These are phyloP conservation scores for Meloidogyne chitwoodi DNA, from an alignment of 1,140 invertebrate genomes.

Conservation along the genomic window DNA sequence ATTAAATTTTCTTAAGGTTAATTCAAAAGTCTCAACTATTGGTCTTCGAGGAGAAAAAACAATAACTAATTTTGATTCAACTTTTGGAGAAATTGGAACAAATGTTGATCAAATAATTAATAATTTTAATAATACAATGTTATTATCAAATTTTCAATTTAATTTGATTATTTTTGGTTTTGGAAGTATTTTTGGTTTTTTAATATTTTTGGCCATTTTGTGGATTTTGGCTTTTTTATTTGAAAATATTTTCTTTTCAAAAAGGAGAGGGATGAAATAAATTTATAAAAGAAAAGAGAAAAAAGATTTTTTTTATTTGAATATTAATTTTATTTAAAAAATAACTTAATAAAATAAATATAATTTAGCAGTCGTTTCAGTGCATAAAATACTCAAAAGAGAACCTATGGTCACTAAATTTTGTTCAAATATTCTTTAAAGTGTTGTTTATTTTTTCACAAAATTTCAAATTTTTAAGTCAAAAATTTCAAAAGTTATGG, in stretches of 20 bases:
- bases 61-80: neutral
- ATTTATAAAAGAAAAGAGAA: neutral
- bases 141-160: neutral
- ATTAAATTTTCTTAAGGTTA: neutral
- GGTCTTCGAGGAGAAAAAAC: neutral
- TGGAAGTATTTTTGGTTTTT: neutral
- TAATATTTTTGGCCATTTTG: neutral
- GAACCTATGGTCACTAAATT: no score
- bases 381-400: no score
- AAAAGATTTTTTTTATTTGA: no score
- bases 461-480: no score
- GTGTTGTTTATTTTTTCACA: no score
- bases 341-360: no score
- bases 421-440: no score
- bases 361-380: no score
- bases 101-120: constrained; percentile 11
- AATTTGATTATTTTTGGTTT: neutral
- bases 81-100: constrained; percentile 4
- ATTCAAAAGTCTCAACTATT: neutral
- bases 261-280: neutral
- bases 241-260: neutral
- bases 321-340: no score
- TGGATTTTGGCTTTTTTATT: neutral
- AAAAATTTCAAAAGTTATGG: no score
- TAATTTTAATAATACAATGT: neutral